Evolutionary conservation across 92 coral and sea anemone species (phyloP), one percentile per base, ranked within the genome.

Genomic region (Palythoa grandiflora): DNA sequence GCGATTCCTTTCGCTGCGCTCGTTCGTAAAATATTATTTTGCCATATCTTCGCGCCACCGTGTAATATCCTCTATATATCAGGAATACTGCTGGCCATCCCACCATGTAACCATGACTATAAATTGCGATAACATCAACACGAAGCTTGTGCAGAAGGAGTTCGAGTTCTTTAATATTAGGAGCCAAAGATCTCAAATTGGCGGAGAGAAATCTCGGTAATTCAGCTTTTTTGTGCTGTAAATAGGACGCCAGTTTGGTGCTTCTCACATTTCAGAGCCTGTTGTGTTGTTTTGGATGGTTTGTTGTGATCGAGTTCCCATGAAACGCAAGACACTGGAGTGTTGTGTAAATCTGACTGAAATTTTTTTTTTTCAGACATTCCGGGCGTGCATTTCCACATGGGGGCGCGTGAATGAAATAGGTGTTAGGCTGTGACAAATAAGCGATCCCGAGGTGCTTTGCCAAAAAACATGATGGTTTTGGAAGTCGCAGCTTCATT

Each of bases 131-230:
- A 28, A 28, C 28, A 87, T 87, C 89, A 59, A 77, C 77, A 17
- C 36, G 60, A 47, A 37, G 38, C 75, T 37, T 28, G 35, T 36
- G 89, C 73, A 85, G 17, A 65, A 86, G 68, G 17, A 78, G 9
- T 5, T 78, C 68, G 61, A 78, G 77, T 76, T 77, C 90, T 7
- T 87, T 85, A n/a, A 78, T 35, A 52, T 87, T 87, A 38, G 85
- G 37, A 74, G 66, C 73, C 63, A 87, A 53, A 39, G 85, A 87
- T 65, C 77, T 66, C 66, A 87, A 77, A 78, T 65, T 87, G 47
- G 84, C 66, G 44, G 78, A 68, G 76, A 78, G 38, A 77, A 87
- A 77, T 16, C 63, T 87, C 39, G 86, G 90, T 50, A 87, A 35
- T 6, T 39, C 50, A 13, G 73, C 28, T 73, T 73, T 73, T 11